Evolutionary conservation across 2,113 vertebrate species (phyloP).

Genomic region (Mirza zaza): DNA sequence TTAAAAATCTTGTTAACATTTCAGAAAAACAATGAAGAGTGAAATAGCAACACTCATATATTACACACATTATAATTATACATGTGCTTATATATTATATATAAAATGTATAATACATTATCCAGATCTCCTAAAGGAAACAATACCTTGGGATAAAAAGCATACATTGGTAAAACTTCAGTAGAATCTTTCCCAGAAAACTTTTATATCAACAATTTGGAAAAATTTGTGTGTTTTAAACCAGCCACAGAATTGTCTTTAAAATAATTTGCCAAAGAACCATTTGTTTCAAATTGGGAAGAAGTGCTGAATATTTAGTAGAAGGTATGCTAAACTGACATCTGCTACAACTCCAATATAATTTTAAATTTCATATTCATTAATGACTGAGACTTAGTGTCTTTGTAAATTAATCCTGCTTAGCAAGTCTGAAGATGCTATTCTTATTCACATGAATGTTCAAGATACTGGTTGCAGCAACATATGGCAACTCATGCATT

Average conservation of each 20-base stretch:
- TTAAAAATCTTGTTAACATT: not conserved
- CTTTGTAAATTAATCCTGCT: slow-evolving; percentile 71
- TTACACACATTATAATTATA: too few relatives aligned
- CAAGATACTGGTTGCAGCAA: slow-evolving; percentile 54
- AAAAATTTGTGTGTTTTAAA: slow-evolving; percentile 56
- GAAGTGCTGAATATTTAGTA: slow-evolving; percentile 65
- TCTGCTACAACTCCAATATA: slow-evolving; percentile 60
- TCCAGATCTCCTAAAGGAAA: not conserved
- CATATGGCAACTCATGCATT: slow-evolving; percentile 60
- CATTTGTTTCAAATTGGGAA: slow-evolving; percentile 54
- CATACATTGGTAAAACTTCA: not conserved
- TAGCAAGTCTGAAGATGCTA: slow-evolving; percentile 72
- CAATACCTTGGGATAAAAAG: not conserved
- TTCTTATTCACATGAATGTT: slow-evolving; percentile 62
- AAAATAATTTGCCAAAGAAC: slow-evolving; percentile 38
- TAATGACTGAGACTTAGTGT: slow-evolving; percentile 71
- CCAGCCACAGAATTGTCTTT: slow-evolving; percentile 52
- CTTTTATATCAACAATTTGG: not conserved
- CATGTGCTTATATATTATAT: too few relatives aligned
- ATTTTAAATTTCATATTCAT: slow-evolving; percentile 74
- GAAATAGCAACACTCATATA: not conserved
- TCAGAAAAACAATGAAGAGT: not conserved
- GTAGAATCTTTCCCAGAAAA: not conserved
- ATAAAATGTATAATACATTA: not conserved
- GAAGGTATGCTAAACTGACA: slow-evolving; percentile 66